Conservation (phyloP, 2,113 vertebrate species). For the Seriola dumerili region DNA sequence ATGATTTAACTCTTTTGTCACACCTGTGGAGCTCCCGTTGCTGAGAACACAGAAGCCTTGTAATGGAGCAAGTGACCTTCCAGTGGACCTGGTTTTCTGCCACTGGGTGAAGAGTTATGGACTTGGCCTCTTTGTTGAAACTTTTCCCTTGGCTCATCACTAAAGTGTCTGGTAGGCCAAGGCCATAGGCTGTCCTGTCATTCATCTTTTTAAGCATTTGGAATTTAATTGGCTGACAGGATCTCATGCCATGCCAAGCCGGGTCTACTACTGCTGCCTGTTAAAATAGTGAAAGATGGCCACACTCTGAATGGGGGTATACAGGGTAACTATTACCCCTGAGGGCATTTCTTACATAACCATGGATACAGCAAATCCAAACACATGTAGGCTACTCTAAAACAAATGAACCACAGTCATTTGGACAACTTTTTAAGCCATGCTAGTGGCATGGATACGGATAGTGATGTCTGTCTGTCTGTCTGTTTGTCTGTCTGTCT, state of each 20-base stretch:
- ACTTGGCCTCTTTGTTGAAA: slow-evolving; percentile 32
- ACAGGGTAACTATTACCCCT: slow-evolving; percentile 17
- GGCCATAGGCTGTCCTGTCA: slow-evolving; percentile 32
- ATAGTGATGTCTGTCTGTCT: neutral
- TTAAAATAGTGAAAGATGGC: slow-evolving; percentile 40
- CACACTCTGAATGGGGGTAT: slow-evolving; percentile 36
- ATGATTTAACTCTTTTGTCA: neutral
- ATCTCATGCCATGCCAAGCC: slow-evolving; percentile 22
- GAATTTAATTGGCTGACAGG: slow-evolving; percentile 29
- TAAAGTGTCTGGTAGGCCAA: slow-evolving; percentile 43
- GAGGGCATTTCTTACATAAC: slow-evolving; percentile 21
- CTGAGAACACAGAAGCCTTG: slow-evolving; percentile 2
- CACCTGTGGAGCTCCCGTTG: neutral
- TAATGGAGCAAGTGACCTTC: slow-evolving; percentile 40
- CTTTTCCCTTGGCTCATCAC: slow-evolving; percentile 40
- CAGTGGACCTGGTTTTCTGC: slow-evolving; percentile 47
- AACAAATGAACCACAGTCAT: slow-evolving; percentile 11
- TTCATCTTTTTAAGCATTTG: slow-evolving; percentile 48
- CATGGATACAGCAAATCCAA: slow-evolving; percentile 51
- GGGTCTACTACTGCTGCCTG: slow-evolving; percentile 16
- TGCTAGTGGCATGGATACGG: neutral
- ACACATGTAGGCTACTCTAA: slow-evolving; percentile 12
- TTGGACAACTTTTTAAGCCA: slow-evolving; percentile 6
- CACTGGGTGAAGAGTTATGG: slow-evolving; percentile 48
- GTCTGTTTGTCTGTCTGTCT: neutral